Evolutionary conservation across 2,113 vertebrate genomes (phyloP), one percentile per base, ranked within the genome.

Genomic region (Hoplias malabaricus): DNA sequence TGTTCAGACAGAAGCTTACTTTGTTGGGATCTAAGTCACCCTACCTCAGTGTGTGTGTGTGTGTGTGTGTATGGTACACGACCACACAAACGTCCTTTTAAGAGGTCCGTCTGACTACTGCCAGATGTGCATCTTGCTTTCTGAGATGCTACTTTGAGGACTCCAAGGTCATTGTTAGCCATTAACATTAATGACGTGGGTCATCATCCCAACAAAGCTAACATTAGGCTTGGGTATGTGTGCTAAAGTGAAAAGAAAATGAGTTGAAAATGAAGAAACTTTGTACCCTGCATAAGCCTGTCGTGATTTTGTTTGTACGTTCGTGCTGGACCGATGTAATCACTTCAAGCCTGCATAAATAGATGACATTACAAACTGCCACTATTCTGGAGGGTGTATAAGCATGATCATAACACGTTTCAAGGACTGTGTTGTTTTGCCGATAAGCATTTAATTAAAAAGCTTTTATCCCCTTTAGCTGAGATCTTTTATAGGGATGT

Each of bases 121-220:
- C 76, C 71, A 82, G 71, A 79, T 79, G 80, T 66, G 40, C 63
- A 48, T 57, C 59, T 65, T 66, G 59, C 65, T 53, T 80, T 48
- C 19, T 21, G 10, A 25, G 21, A 54, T 67, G 69, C 57, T 71
- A 25, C 56, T 46, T 77, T 63, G 65, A 36, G 46, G 36, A 65
- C 56, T 38, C 66, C 54, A 57, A 23, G 33, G 25, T 40, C 66
- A 23, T 42, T 29, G 31, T 59, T 67, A 40, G 71, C 62, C 38
- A 75, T 61, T 48, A 66, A 66, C 29, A 31, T 36, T 77, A 77
- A 77, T 77, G 53, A 77, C n/a, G n/a, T n/a, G n/a, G 53, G 53
- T 36, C 29, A 23, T 38, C 68, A 69, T 69, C 29, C 40, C 33
- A 69, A 69, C 65, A 77, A 25, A 33, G 50, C 36, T 46, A 59